A percentile compares a stretch with the other conserved stretches of the same genome.
phyloP scores from a whole-genome alignment of 1,140 invertebrate species.

The Drosophila jambulina region DNA sequence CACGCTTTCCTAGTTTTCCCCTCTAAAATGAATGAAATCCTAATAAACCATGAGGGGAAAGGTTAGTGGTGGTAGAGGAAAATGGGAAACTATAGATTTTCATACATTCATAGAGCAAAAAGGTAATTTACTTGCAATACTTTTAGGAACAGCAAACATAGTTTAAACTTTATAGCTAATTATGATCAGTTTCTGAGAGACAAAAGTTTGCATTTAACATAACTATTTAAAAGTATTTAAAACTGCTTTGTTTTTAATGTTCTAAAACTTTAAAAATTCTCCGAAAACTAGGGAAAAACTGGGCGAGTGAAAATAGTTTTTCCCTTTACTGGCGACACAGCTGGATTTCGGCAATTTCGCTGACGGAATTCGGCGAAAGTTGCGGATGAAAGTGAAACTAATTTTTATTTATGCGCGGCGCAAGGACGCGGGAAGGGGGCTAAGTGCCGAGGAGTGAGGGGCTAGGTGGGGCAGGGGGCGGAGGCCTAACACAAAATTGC shows the following conservation, averaged over 20 bases:
- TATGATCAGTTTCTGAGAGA: not conserved
- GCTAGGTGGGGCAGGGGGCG: not conserved
- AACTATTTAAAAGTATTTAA: not conserved
- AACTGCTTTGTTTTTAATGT: not conserved
- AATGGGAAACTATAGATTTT: not conserved
- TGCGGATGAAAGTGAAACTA: conserved; percentile 58
- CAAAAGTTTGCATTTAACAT: not conserved
- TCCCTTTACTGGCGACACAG: not conserved
- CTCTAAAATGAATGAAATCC: conserved; percentile 54
- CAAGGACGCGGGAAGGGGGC: conserved; percentile 1
- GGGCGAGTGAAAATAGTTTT: not conserved
- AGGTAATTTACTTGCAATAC: not conserved
- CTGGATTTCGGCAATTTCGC: not conserved
- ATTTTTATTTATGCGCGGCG: conserved; percentile 60
- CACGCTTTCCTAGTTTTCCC: conserved; percentile 69
- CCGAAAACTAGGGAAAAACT: not conserved
- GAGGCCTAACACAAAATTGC: conserved; percentile 52
- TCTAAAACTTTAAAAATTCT: not conserved
- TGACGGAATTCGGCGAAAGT: conserved; percentile 33
- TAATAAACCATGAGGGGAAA: conserved; percentile 31
- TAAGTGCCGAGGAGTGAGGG: conserved; percentile 13
- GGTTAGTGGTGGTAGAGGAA: not conserved
- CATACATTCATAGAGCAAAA: not conserved
- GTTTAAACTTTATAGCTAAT: not conserved
- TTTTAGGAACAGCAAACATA: not conserved